phyloP scores from a whole-genome alignment of 2,113 vertebrate species.

The Aythya baeri region DNA sequence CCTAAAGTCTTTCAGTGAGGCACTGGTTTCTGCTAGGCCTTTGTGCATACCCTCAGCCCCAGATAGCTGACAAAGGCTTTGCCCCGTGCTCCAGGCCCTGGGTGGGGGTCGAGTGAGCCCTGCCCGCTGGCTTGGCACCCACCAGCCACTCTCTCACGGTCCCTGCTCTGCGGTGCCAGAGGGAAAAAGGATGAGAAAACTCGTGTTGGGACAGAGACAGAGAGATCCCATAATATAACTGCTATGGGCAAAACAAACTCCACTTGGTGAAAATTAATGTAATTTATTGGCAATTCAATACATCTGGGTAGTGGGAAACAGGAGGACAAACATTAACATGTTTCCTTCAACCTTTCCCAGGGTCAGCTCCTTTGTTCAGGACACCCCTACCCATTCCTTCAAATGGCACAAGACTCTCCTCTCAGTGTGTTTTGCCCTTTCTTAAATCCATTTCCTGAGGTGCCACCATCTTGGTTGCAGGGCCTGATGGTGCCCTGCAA shows the following conservation, averaged over 20 bases:
- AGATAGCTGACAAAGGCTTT: not conserved
- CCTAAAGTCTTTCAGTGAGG: not conserved
- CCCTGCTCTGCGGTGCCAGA: not conserved
- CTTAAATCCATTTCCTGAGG: not conserved
- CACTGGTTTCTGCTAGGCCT: not conserved
- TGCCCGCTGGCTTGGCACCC: no score
- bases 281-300: not conserved
- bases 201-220: not conserved
- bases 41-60: not conserved
- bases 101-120: not conserved
- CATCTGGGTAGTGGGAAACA: not conserved
- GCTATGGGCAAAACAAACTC: not conserved
- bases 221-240: not conserved
- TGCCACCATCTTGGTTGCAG: not conserved
- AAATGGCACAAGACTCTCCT: not conserved
- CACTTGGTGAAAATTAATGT: not conserved
- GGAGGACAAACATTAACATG: not conserved
- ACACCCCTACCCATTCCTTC: fast-evolving
- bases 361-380: not conserved
- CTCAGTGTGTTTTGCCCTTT: not conserved
- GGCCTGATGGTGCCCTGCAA: fast-evolving
- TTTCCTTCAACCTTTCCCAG: fast-evolving
- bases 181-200: not conserved
- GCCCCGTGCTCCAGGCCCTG: not conserved
- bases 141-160: fast-evolving